Evolutionary conservation across 2,113 vertebrate species (phyloP).

Genomic region (Aplodontia rufa): DNA sequence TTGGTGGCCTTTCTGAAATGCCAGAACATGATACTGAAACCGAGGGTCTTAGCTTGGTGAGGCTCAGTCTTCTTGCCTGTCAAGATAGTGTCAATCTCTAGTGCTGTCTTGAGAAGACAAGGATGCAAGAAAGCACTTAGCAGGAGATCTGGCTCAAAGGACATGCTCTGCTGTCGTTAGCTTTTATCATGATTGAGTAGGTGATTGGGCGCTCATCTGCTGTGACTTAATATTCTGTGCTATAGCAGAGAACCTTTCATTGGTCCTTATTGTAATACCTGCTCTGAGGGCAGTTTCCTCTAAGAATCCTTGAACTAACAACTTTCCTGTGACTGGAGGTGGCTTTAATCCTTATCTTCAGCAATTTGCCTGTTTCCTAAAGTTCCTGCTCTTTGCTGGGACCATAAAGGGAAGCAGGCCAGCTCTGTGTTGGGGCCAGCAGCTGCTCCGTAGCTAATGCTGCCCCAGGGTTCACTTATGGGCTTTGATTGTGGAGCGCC

Average conservation of each 20-base stretch:
- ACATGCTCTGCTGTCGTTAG: not conserved
- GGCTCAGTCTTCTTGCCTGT: not conserved
- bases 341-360: too few relatives aligned
- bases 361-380: not conserved
- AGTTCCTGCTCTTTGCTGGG: not conserved
- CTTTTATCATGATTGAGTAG: not conserved
- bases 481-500: not conserved
- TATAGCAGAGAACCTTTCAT: not conserved
- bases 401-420: not conserved
- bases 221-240: not conserved
- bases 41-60: not conserved
- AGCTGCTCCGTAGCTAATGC: not conserved
- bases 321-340: not conserved
- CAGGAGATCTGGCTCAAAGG: not conserved
- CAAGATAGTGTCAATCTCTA: not conserved
- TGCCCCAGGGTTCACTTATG: not conserved
- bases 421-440: not conserved
- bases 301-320: not conserved
- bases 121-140: not conserved
- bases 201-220: not conserved
- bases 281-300: not conserved
- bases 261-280: not conserved
- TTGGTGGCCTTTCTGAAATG: not conserved
- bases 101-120: not conserved
- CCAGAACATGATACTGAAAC: not conserved